Evolutionary conservation across 2,113 vertebrate genomes (phyloP), one percentile per base, ranked within the genome.

Genomic region (Telmatochromis brichardi): DNA sequence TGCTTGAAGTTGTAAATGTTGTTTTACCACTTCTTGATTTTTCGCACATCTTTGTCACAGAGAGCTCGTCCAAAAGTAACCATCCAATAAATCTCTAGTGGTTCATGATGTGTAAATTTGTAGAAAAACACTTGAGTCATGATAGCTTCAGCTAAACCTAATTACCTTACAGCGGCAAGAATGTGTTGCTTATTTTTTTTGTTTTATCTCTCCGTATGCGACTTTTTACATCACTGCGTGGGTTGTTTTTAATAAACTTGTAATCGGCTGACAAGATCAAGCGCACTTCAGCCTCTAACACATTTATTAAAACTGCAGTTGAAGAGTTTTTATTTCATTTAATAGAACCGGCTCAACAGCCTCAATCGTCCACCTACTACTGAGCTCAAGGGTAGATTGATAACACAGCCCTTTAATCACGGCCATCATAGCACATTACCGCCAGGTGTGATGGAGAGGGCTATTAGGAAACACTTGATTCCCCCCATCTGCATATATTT

Each of bases 401-500:
- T 90, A 90, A 91, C 78, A 79, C 26, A 7, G 60, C 26, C 45
- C 76, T 33, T 85, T 92, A 83, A 95, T 94, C 92, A 92, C 23
- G 1, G 81, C 87, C 83, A 82, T 91, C 87, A 58, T 17, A 31
- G 84, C 87, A 53, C 45, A 83, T 93, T 92, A 92, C 80, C 15
- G 65, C 82, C 85, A 91, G 89, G 92, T 88, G 91, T 91, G 84
- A 88, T 92, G 60, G 83, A 95, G 89, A 89, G 88, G 73, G 84
- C 81, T 86, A 91, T 96, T 92, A 93, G 81, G 73, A 89, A 86
- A 89, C 83, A 88, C 86, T 94, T 85, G 80, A 91, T 87, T 88
- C 86, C 19, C 19, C 7, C 78, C 81, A 93, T 93, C 86, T 94
- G 87, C 89, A 94, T 92, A 86, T 65, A 95, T 95, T 93, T 94